Conservation (phyloP, 2,888 invertebrate species). For the Lottia scabra region DNA sequence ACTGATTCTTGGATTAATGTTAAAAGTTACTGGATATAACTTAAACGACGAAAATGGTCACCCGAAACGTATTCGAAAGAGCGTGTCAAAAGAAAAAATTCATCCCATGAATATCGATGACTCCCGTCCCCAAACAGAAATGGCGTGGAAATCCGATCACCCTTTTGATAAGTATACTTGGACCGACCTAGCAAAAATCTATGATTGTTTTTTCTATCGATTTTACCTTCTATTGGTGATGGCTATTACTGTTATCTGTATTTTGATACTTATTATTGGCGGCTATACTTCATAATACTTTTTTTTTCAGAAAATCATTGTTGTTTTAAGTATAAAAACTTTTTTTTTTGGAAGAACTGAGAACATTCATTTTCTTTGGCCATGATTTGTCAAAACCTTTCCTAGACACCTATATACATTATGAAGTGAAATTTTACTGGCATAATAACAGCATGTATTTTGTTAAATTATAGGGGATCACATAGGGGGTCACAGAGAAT, state of each 20-base stretch:
- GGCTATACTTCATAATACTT: not conserved
- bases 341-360: no score
- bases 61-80: not conserved
- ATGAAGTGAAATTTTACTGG: no score
- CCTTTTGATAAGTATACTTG: not conserved
- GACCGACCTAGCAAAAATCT: constrained; percentile 7
- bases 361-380: no score
- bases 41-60: not conserved
- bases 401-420: no score
- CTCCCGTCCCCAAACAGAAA: not conserved
- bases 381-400: no score
- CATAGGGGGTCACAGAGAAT: no score
- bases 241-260: constrained; percentile 1
- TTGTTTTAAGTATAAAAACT: no score
- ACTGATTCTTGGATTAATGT: constrained; percentile 7
- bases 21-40: not conserved
- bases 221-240: constrained; percentile 5
- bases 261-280: constrained; percentile 2
- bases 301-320: no score
- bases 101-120: not conserved
- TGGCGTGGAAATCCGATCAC: not conserved
- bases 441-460: no score
- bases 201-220: constrained; percentile 10
- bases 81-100: not conserved
- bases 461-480: no score